phyloP scores from a whole-genome alignment of 2,113 vertebrate genomes.

The Poeciliopsis retropinna region DNA sequence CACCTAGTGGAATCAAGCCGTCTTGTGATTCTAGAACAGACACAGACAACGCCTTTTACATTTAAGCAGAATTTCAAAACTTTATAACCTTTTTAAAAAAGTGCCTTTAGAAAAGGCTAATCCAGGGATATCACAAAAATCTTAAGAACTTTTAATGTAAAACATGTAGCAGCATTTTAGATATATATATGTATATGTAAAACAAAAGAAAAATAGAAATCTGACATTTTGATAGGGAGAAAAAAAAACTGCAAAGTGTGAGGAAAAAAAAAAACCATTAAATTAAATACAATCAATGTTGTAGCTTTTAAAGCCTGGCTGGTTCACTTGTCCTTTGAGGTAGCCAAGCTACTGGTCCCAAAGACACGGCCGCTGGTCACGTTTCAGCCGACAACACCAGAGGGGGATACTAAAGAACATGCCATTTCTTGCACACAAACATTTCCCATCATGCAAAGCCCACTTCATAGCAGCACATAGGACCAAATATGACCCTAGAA shows the following conservation, averaged over 20 bases:
- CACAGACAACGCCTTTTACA: no score
- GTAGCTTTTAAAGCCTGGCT: conserved; percentile 75
- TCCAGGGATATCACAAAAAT: not conserved
- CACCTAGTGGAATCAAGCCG: conserved; percentile 71
- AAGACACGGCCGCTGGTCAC: conserved; percentile 36
- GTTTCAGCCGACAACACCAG: conserved; percentile 46
- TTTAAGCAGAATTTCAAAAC: not conserved
- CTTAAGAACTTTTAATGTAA: conserved; percentile 87
- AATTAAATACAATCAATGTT: conserved; percentile 77
- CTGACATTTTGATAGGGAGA: conserved; percentile 62
- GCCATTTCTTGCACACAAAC: conserved; percentile 5
- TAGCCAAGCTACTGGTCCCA: conserved; percentile 69
- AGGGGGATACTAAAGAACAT: conserved; percentile 15
- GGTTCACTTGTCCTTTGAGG: conserved; percentile 57
- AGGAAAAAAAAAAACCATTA: conserved; percentile 45
- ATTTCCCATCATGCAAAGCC: conserved; percentile 73
- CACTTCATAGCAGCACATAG: conserved; percentile 92
- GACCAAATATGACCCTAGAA: conserved; percentile 80
- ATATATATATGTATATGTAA: conserved; percentile 7
- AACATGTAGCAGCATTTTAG: conserved; percentile 92
- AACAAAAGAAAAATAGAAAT: conserved; percentile 54
- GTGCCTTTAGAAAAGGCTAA: not conserved
- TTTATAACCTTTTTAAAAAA: not conserved
- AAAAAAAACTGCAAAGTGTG: conserved; percentile 55
- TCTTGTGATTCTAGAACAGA: not conserved